A percentile compares a stretch with the other conserved stretches of the same genome.
Evolutionary conservation across 2,888 invertebrate genomes (phyloP).

Genomic region (Ctena decussata): DNA sequence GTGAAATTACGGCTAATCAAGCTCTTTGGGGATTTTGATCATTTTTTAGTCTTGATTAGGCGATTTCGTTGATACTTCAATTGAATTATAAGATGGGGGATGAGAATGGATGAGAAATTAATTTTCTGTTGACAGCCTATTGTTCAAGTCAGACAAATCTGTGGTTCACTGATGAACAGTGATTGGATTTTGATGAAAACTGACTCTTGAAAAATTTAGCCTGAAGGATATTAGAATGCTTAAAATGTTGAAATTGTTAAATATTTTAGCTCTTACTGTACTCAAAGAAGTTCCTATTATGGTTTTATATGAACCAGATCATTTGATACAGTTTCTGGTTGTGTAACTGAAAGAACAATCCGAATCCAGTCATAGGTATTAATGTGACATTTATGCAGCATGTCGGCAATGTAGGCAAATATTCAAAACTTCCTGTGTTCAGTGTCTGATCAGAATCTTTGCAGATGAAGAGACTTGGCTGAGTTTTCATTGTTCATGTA

Average conservation of each 20-base stretch:
- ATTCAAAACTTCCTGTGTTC: too few species aligned
- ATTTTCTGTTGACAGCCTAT: background rate
- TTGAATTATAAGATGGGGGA: conserved; percentile 16
- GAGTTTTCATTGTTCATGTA: too few species aligned
- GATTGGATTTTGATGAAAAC: background rate
- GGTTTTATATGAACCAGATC: too few species aligned
- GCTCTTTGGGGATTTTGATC: conserved; percentile 4
- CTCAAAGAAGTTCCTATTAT: too few species aligned
- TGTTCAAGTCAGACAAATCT: background rate
- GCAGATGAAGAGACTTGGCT: too few species aligned
- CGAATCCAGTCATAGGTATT: too few species aligned
- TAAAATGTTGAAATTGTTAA: background rate
- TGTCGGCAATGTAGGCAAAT: too few species aligned
- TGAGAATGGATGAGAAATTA: conserved; percentile 9
- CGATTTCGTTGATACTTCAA: conserved; percentile 1
- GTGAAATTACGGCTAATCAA: conserved; percentile 9
- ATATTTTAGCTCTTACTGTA: too few species aligned
- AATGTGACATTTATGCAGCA: too few species aligned
- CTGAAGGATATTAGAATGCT: background rate
- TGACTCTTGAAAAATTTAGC: background rate
- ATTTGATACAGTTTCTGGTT: too few species aligned
- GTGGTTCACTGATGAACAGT: background rate
- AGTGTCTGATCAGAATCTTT: too few species aligned
- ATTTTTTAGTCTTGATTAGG: background rate
- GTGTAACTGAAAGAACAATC: too few species aligned